Evolutionary conservation across 2,113 vertebrate species (phyloP).

Genomic region (Gulo gulo): DNA sequence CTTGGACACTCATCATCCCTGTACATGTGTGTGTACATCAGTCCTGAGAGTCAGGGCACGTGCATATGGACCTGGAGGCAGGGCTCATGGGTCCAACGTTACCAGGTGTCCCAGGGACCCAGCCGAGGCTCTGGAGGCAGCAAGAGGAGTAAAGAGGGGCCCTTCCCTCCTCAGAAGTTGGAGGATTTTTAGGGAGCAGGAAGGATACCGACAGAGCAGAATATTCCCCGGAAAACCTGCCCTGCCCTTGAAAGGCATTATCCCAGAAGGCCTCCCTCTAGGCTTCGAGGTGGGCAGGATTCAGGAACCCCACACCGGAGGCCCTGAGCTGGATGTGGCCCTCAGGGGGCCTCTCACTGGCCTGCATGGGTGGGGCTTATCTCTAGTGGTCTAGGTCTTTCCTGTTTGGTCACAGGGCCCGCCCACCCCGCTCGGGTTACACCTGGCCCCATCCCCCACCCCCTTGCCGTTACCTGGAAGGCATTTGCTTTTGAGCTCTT

Average conservation of each 20-base stretch:
- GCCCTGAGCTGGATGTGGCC: neutral
- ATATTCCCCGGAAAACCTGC: neutral
- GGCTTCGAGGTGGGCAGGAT: neutral
- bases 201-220: neutral
- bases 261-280: neutral
- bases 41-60: fast-evolving
- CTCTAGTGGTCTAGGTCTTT: neutral
- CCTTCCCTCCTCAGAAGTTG: neutral
- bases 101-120: neutral
- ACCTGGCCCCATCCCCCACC: neutral
- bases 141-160: neutral
- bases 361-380: neutral
- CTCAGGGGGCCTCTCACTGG: neutral
- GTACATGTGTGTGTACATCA: fast-evolving
- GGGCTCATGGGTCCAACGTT: fast-evolving
- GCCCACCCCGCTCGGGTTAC: neutral
- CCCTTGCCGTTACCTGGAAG: neutral
- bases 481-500: neutral
- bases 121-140: no score
- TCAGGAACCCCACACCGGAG: neutral
- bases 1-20: neutral
- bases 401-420: neutral
- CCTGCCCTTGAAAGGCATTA: neutral
- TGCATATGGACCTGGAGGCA: fast-evolving
- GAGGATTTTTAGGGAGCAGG: neutral